Conservation (phyloP, 2,113 vertebrate species). For the Vimba vimba region DNA sequence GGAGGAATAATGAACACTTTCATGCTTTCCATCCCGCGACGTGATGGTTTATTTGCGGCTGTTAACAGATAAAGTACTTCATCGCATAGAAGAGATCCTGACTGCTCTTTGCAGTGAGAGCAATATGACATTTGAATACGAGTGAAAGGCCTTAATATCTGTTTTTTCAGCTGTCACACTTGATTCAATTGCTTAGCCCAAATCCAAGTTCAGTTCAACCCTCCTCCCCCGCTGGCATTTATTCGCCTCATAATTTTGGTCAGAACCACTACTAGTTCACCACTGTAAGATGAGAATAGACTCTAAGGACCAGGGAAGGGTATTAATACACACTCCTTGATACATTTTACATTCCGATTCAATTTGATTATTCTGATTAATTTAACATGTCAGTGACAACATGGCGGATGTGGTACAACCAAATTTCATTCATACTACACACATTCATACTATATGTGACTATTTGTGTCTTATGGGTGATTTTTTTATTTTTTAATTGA, state of each 20-base stretch:
- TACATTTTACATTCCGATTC: background rate
- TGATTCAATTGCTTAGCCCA: background rate
- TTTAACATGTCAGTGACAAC: too few species aligned
- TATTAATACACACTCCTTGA: background rate
- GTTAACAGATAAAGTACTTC: conserved; percentile 33
- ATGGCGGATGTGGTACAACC: too few species aligned
- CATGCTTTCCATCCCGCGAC: conserved; percentile 43
- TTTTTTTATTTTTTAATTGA: too few species aligned
- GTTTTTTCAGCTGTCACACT: background rate
- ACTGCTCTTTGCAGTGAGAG: conserved; percentile 3
- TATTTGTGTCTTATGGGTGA: too few species aligned
- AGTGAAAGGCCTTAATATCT: background rate
- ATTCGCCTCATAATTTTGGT: background rate
- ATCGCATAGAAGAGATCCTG: background rate
- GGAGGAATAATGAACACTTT: conserved; percentile 46
- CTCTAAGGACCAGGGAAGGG: background rate
- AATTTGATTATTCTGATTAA: too few species aligned
- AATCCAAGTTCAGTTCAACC: background rate
- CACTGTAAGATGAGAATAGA: background rate
- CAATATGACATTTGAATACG: conserved; percentile 4
- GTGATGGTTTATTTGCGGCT: conserved; percentile 47
- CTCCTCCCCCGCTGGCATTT: background rate
- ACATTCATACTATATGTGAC: too few species aligned
- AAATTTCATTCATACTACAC: too few species aligned
- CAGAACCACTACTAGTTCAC: background rate